These are phyloP conservation scores for Opisthocomus hoazin DNA, from an alignment of 2,113 vertebrate species.

Conservation along the genomic window DNA sequence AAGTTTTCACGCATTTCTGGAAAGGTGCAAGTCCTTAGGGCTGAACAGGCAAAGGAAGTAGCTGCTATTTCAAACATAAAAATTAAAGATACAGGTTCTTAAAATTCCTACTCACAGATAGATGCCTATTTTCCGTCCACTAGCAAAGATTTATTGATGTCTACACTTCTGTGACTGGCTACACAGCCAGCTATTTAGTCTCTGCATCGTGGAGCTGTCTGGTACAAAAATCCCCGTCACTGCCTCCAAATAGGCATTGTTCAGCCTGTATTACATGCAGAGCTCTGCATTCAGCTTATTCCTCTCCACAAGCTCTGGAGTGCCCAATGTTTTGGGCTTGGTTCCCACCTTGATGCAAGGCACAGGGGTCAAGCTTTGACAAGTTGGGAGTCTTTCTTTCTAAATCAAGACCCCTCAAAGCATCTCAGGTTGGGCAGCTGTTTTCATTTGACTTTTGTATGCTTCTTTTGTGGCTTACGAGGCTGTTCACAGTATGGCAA, in stretches of 20 bases:
- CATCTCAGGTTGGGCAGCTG: neutral
- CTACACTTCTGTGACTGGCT: neutral
- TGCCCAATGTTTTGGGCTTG: neutral
- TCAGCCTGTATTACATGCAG: accelerated
- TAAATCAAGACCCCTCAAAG: neutral
- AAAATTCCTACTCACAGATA: neutral
- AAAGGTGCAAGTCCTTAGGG: neutral
- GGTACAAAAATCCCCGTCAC: neutral
- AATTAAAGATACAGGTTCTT: neutral
- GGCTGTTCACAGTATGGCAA: neutral
- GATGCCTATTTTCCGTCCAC: neutral
- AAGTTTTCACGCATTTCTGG: neutral
- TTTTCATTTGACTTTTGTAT: neutral
- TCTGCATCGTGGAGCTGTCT: neutral
- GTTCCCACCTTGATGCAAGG: neutral
- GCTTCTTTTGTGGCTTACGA: neutral
- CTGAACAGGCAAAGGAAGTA: neutral
- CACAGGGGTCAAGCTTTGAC: neutral
- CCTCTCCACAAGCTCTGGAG: neutral
- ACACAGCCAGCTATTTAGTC: neutral
- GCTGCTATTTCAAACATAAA: neutral
- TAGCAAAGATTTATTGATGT: neutral
- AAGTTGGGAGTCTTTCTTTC: neutral
- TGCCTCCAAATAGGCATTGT: neutral
- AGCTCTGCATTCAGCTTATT: neutral